These are phyloP conservation scores for Morpho deidamia DNA, from an alignment of 2,888 invertebrate genomes.

Conservation along the genomic window DNA sequence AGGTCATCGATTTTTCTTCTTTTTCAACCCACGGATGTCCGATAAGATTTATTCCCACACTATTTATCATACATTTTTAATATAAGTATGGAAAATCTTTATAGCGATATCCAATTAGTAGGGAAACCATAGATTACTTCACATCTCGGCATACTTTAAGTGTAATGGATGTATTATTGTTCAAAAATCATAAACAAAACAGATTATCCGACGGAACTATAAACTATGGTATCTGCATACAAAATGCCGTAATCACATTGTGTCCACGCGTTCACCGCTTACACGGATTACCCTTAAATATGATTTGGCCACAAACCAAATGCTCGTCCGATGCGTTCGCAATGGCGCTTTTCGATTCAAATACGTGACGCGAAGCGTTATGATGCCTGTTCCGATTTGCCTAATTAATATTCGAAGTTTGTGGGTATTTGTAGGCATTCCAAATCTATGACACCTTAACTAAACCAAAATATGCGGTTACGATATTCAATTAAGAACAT, in stretches of 20 bases:
- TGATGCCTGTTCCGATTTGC: constrained; percentile 20
- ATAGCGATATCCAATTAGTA: too few species aligned
- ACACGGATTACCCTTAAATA: constrained; percentile 18
- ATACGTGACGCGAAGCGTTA: constrained; percentile 11
- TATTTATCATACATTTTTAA: too few species aligned
- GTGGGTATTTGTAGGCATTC: constrained; percentile 15
- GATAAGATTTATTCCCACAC: too few species aligned
- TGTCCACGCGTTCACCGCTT: constrained; percentile 3
- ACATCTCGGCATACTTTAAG: too few species aligned
- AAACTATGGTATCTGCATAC: background rate
- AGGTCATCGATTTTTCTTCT: too few species aligned
- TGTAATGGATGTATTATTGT: too few species aligned
- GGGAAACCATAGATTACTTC: too few species aligned
- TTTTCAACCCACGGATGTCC: too few species aligned
- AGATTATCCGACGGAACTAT: background rate
- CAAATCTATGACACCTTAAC: background rate
- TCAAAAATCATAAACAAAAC: background rate
- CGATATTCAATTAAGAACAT: too few species aligned
- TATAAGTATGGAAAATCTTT: too few species aligned
- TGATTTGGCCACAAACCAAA: constrained; percentile 26
- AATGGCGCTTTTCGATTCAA: constrained; percentile 11
- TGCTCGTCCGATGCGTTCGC: constrained; percentile 13
- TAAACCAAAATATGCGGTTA: too few species aligned
- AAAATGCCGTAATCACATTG: constrained; percentile 3
- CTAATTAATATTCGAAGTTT: constrained; percentile 23